Evolutionary conservation across 1,140 invertebrate genomes (phyloP).

Genomic region (Brachionus paranguensis): DNA sequence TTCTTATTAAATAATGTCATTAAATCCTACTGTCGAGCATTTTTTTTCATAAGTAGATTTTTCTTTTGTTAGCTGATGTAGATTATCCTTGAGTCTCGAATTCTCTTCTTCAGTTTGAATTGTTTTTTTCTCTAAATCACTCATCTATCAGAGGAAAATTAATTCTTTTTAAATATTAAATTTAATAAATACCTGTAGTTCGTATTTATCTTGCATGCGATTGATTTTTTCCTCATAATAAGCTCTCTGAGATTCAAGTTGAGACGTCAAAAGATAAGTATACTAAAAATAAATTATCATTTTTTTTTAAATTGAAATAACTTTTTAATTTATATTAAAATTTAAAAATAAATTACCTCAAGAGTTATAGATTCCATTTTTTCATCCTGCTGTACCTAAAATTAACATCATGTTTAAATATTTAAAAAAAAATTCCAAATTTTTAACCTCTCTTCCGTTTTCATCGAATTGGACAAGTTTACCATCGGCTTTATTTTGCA

Average conservation of each 20-base stretch:
- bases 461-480: slow-evolving; percentile 73
- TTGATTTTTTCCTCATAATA: slow-evolving; percentile 81
- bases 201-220: slow-evolving; percentile 57
- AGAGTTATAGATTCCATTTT: slow-evolving; percentile 44
- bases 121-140: slow-evolving; percentile 43
- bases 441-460: slow-evolving; percentile 61
- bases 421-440: no score
- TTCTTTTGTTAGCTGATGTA: slow-evolving; percentile 51
- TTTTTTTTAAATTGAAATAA: slow-evolving; percentile 42
- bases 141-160: background rate
- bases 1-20: slow-evolving; percentile 59
- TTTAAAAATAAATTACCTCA: slow-evolving; percentile 33
- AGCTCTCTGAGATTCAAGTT: slow-evolving; percentile 83
- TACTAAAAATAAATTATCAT: slow-evolving; percentile 61
- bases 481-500: slow-evolving; percentile 93
- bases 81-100: slow-evolving; percentile 48
- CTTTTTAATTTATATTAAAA: background rate
- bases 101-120: slow-evolving; percentile 40
- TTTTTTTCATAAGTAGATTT: slow-evolving; percentile 49
- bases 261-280: slow-evolving; percentile 89
- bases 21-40: slow-evolving; percentile 52
- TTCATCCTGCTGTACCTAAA: slow-evolving; percentile 41
- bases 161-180: background rate
- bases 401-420: slow-evolving; percentile 39
- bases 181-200: background rate